A percentile compares a stretch with the other conserved stretches of the same genome.
phyloP scores from a whole-genome alignment of 2,113 vertebrate genomes.

The Struthidea cinerea region DNA sequence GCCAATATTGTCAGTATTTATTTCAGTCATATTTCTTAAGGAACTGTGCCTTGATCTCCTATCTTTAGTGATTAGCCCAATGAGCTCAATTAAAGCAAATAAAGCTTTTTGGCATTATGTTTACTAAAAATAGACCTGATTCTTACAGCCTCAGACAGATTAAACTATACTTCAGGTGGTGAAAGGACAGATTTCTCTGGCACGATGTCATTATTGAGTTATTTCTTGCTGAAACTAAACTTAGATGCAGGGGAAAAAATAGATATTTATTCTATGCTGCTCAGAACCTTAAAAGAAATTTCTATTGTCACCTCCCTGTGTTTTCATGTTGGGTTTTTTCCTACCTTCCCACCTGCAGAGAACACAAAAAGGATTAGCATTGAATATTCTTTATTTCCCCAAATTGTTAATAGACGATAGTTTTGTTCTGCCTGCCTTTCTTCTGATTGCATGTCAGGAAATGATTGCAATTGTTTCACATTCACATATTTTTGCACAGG shows the following conservation, averaged over 20 bases:
- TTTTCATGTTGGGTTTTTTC: background rate
- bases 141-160: background rate
- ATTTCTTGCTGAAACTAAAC: background rate
- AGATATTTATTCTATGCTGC: background rate
- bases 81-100: slow-evolving; percentile 12
- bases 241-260: background rate
- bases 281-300: background rate
- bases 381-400: background rate
- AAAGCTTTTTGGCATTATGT: slow-evolving; percentile 19
- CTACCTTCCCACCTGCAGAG: background rate
- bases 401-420: background rate
- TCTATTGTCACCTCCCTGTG: background rate
- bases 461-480: background rate
- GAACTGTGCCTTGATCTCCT: background rate
- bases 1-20: background rate
- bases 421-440: background rate
- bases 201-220: background rate
- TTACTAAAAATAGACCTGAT: slow-evolving; percentile 24
- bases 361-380: background rate
- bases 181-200: background rate
- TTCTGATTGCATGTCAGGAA: background rate
- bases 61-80: background rate
- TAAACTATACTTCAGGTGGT: background rate
- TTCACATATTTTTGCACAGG: background rate
- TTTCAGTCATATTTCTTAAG: background rate